These are phyloP conservation scores for Astyanax mexicanus DNA, from an alignment of 2,797 vertebrate genomes.

Conservation along the genomic window DNA sequence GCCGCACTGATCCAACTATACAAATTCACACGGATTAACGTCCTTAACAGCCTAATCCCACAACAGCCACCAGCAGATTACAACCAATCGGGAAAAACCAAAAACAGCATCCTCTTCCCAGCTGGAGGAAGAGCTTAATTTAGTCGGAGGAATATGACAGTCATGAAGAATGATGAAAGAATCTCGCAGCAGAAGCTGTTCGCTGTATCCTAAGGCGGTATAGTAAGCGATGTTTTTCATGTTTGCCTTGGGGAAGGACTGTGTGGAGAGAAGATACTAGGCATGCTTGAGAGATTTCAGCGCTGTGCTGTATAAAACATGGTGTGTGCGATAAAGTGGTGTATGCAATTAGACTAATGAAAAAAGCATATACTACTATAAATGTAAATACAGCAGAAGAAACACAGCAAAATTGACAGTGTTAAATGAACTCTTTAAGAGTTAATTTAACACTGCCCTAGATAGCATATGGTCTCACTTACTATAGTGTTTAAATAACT, in stretches of 20 bases:
- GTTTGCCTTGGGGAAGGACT: background rate
- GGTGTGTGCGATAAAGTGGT: too few species aligned
- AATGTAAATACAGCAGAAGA: too few species aligned
- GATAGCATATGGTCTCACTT: too few species aligned
- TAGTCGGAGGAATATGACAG: background rate
- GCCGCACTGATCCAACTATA: background rate
- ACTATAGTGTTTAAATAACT: too few species aligned
- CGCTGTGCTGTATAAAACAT: too few species aligned
- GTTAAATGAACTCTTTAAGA: too few species aligned
- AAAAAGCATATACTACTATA: too few species aligned
- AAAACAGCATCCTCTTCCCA: background rate
- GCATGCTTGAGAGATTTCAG: too few species aligned
- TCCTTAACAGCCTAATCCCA: background rate
- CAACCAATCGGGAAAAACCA: background rate
- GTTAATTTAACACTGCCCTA: too few species aligned
- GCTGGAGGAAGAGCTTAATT: background rate
- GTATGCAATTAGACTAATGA: too few species aligned
- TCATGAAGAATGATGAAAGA: background rate
- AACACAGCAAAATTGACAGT: too few species aligned
- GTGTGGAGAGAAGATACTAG: background rate
- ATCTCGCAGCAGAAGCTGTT: background rate
- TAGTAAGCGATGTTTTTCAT: background rate
- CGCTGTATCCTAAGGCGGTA: too few species aligned
- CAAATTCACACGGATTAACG: background rate
- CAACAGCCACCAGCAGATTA: background rate